Conservation (phyloP, 2,113 vertebrate genomes). For the Corapipo altera region DNA sequence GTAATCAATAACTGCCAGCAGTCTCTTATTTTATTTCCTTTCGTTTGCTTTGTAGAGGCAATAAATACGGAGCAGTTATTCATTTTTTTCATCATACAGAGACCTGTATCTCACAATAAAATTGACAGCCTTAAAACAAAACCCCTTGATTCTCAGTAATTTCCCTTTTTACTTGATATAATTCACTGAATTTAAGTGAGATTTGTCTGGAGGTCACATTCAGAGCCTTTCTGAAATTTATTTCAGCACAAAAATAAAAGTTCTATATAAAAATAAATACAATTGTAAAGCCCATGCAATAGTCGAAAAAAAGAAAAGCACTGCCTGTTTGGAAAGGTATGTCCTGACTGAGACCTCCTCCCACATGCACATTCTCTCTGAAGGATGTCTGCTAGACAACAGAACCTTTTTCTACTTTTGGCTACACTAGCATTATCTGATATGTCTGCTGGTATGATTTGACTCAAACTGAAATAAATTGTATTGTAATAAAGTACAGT, state of each 20-base stretch:
- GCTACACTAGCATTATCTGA: neutral
- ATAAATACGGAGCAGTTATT: neutral
- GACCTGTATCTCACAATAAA: neutral
- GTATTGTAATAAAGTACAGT: neutral
- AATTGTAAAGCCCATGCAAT: neutral
- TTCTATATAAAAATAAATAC: neutral
- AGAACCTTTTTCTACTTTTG: neutral
- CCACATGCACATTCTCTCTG: neutral
- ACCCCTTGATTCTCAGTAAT: neutral
- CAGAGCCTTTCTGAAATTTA: neutral
- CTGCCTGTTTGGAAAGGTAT: neutral
- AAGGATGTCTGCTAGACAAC: neutral
- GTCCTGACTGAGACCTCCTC: neutral
- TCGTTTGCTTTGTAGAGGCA: neutral
- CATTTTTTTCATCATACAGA: neutral
- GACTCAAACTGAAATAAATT: neutral
- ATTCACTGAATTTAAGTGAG: neutral
- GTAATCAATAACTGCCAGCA: neutral
- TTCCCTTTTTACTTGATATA: neutral
- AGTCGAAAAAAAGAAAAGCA: neutral
- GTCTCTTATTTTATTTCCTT: neutral
- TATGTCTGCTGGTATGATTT: neutral
- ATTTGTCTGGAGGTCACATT: neutral
- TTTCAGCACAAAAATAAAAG: neutral
- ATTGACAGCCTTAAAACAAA: neutral